These are phyloP conservation scores for Chauna torquata DNA, from an alignment of 2,113 vertebrate genomes.

Conservation along the genomic window DNA sequence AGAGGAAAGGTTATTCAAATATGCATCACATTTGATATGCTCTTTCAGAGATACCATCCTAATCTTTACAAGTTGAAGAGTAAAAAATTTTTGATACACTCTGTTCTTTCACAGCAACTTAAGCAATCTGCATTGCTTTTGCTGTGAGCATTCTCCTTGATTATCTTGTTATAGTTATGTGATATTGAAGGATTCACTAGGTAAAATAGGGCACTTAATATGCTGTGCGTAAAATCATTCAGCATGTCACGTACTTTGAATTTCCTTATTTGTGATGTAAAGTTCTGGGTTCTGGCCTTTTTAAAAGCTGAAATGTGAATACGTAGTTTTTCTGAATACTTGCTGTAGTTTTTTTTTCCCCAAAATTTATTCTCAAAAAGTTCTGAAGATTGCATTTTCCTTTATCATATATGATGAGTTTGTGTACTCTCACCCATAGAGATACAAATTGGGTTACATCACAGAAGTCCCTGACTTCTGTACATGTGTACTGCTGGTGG, in stretches of 20 bases:
- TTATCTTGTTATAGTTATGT: background rate
- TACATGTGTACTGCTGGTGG: background rate
- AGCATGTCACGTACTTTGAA: background rate
- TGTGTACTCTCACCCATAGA: background rate
- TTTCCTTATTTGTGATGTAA: background rate
- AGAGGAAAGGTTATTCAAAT: background rate
- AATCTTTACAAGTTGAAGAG: background rate
- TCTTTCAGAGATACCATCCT: background rate
- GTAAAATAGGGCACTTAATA: background rate
- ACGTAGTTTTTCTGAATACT: background rate
- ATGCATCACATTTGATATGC: background rate
- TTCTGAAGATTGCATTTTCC: background rate
- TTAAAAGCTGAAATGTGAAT: background rate
- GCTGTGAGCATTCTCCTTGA: background rate
- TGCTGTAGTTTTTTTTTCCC: too few species aligned
- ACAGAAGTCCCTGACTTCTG: background rate
- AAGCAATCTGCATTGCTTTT: background rate
- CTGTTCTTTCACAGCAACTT: background rate
- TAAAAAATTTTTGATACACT: background rate
- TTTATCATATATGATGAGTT: background rate
- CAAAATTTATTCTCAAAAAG: background rate
- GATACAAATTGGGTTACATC: background rate
- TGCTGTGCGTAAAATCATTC: background rate
- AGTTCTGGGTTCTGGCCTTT: background rate
- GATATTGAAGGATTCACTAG: background rate